phyloP scores from a whole-genome alignment of 1,140 invertebrate genomes.

The Heliconius hewitsoni region DNA sequence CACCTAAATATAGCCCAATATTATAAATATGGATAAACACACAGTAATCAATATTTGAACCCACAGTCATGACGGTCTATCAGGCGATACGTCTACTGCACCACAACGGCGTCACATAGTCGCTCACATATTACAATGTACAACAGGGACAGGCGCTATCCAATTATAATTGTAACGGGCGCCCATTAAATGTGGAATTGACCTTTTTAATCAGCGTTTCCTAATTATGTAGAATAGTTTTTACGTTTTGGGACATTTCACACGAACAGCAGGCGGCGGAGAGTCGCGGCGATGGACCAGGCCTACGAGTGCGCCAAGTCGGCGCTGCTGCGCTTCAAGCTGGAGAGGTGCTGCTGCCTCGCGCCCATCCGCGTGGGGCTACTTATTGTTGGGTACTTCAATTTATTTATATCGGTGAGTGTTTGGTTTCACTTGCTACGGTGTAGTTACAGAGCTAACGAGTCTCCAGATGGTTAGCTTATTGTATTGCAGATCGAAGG shows the following conservation, averaged over 20 bases:
- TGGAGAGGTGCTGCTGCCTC: slow-evolving; percentile 57
- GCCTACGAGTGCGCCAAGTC: slow-evolving; percentile 50
- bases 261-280: slow-evolving; percentile 6
- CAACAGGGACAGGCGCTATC: not conserved
- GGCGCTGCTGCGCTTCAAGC: slow-evolving; percentile 52
- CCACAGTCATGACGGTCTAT: not conserved
- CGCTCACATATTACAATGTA: too few relatives aligned
- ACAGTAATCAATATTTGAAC: not conserved
- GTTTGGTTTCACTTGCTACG: not conserved
- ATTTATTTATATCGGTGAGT: slow-evolving; percentile 60
- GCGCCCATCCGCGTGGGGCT: slow-evolving; percentile 55
- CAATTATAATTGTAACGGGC: slow-evolving; percentile 42
- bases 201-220: slow-evolving; percentile 59
- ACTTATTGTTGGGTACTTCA: slow-evolving; percentile 55
- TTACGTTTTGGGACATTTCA: slow-evolving; percentile 47
- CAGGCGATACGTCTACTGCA: not conserved
- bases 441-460: too few relatives aligned
- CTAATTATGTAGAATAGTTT: slow-evolving; percentile 59
- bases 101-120: not conserved
- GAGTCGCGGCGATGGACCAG: slow-evolving; percentile 47
- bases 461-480: too few relatives aligned
- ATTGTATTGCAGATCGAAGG: too few relatives aligned
- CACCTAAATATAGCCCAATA: too few relatives aligned
- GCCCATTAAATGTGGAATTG: slow-evolving; percentile 47
- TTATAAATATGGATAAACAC: too few relatives aligned